Evolutionary conservation across 2,888 invertebrate genomes (phyloP), one percentile per base, ranked within the genome.

Genomic region (Actias luna): DNA sequence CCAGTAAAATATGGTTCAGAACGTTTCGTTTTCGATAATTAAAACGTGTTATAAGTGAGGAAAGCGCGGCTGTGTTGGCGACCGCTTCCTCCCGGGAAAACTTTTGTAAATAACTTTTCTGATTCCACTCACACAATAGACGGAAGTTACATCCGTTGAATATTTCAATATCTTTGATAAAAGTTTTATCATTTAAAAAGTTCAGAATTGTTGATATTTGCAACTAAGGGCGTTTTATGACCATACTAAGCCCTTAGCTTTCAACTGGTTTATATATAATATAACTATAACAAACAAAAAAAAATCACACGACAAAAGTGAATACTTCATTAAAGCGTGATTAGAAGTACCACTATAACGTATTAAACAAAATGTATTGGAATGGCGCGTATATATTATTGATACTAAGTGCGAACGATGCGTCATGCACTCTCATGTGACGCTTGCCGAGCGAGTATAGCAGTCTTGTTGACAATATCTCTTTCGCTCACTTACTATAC

Each of bases 181-280:
- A 50, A 50, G 46, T 50, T 50, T 22, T 50, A 50, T 50, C 22
- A 50, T 50, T 50, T 50, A 50, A 50, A 50, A 50, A 50, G 46
- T 50, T 50, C 10, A 25, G 46, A 50, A 50, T 12, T 22, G 10
- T 50, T 25, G 46, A 50, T 50, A 50, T 25, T 50, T 22, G n/a
- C n/a, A n/a, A n/a, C n/a, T n/a, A n/a, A n/a, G n/a, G n/a, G n/a
- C n/a, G n/a, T n/a, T n/a, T n/a, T n/a, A n/a, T n/a, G n/a, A n/a
- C n/a, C n/a, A n/a, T n/a, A 50, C 10, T 50, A 4, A 50, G 8
- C 18, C n/a, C n/a, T 18, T 5, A 42, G n/a, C 18, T 18, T 42
- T 42, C 16, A 7, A 42, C 7, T 42, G 3, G 25, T 25, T 22
- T 25, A 12, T 46, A 22, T 12, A 25, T 12, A 22, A 25, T 12